Evolutionary conservation across 2,888 invertebrate genomes (phyloP).

Genomic region (Polydesmus complanatus): DNA sequence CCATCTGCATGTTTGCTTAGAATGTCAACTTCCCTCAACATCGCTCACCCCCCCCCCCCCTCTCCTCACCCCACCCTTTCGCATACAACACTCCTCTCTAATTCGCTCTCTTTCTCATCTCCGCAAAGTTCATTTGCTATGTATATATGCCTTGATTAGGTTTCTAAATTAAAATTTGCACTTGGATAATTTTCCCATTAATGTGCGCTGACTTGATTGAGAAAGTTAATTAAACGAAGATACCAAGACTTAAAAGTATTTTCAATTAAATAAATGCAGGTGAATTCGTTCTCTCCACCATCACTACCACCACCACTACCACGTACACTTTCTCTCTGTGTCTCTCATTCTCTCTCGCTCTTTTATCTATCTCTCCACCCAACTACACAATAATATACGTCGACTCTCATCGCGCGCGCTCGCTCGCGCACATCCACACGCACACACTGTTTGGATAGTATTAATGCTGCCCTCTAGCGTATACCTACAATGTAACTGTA

Average conservation of each 20-base stretch:
- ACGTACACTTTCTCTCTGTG: too few species aligned
- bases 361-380: too few species aligned
- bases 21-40: not conserved
- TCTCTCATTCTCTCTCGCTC: too few species aligned
- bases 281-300: conserved; percentile 1
- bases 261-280: conserved; percentile 18
- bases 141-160: conserved; percentile 17
- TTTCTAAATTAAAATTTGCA: conserved; percentile 20
- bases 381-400: too few species aligned
- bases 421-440: too few species aligned
- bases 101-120: conserved; percentile 5
- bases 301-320: not conserved
- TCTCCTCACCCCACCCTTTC: not conserved
- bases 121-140: conserved; percentile 15
- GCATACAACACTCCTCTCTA: not conserved
- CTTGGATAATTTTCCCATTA: conserved; percentile 21
- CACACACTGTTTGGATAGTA: not conserved
- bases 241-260: conserved; percentile 16
- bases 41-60: not conserved
- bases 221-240: conserved; percentile 19
- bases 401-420: too few species aligned
- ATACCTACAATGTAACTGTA: not conserved
- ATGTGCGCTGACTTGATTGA: conserved; percentile 18
- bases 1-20: not conserved
- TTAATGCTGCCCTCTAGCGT: not conserved